Conservation (phyloP, 2,113 vertebrate genomes). For the Albula goreensis region DNA sequence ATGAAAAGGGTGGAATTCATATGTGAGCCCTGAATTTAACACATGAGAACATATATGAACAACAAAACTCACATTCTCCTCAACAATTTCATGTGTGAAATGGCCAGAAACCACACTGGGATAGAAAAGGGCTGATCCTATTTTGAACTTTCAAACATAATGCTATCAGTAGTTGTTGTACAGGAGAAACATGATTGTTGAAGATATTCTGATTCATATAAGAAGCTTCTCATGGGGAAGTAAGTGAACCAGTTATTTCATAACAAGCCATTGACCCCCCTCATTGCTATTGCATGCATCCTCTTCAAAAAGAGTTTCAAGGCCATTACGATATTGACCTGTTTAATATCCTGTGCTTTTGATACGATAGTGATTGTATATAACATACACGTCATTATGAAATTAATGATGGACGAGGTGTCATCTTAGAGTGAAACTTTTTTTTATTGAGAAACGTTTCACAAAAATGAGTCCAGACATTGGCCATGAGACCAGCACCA, state of each 20-base stretch:
- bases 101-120: too few relatives aligned
- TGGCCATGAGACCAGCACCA: not conserved
- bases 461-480: not conserved
- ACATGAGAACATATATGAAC: too few relatives aligned
- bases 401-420: not conserved
- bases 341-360: slow-evolving; percentile 1
- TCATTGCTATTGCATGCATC: not conserved
- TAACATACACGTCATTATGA: not conserved
- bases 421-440: not conserved
- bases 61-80: too few relatives aligned
- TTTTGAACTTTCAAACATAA: too few relatives aligned
- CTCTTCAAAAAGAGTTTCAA: not conserved
- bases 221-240: not conserved
- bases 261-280: not conserved
- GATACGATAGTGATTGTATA: not conserved
- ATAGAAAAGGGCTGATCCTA: too few relatives aligned
- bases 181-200: not conserved
- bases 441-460: not conserved
- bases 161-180: too few relatives aligned
- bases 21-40: too few relatives aligned
- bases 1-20: too few relatives aligned
- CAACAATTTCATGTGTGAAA: too few relatives aligned
- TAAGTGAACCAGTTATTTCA: not conserved
- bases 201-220: not conserved
- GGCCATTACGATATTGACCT: not conserved